These are phyloP conservation scores for Calameuta idolon DNA, from an alignment of 2,888 invertebrate species.

Conservation along the genomic window DNA sequence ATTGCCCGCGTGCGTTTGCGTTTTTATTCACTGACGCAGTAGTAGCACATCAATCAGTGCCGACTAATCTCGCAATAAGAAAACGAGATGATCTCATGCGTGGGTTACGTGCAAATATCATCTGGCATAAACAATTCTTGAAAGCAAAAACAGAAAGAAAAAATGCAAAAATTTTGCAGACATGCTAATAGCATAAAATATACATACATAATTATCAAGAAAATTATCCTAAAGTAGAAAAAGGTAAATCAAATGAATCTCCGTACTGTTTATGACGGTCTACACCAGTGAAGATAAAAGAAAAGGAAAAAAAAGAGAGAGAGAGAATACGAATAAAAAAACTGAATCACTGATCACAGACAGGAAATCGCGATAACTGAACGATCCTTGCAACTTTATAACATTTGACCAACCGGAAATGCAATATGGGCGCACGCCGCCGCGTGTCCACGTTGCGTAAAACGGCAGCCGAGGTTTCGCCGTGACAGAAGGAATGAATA, in stretches of 20 bases:
- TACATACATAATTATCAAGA: background rate
- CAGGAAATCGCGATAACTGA: slow-evolving; percentile 51
- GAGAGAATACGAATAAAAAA: slow-evolving; percentile 20
- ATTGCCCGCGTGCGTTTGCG: slow-evolving; percentile 41
- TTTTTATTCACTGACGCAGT: slow-evolving; percentile 28
- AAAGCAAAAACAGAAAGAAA: background rate
- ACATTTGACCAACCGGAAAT: slow-evolving; percentile 52
- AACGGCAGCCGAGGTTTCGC: slow-evolving; percentile 44
- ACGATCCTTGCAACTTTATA: slow-evolving; percentile 39
- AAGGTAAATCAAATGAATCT: background rate
- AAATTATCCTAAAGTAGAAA: background rate
- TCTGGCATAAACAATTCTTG: background rate
- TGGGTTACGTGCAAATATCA: background rate
- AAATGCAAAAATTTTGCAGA: background rate
- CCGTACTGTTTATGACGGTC: background rate
- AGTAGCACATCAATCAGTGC: background rate
- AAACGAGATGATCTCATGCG: slow-evolving; percentile 1
- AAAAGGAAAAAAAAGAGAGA: slow-evolving; percentile 13
- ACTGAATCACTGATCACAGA: slow-evolving; percentile 47
- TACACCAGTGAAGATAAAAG: slow-evolving; percentile 11
- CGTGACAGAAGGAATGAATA: slow-evolving; percentile 52
- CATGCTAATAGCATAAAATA: background rate
- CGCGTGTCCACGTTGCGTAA: slow-evolving; percentile 33
- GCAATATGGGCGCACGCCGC: slow-evolving; percentile 46
- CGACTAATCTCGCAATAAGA: background rate